Base-by-base conservation (phyloP, 2,113 vertebrate genomes). In the Amia ocellicauda region DNA sequence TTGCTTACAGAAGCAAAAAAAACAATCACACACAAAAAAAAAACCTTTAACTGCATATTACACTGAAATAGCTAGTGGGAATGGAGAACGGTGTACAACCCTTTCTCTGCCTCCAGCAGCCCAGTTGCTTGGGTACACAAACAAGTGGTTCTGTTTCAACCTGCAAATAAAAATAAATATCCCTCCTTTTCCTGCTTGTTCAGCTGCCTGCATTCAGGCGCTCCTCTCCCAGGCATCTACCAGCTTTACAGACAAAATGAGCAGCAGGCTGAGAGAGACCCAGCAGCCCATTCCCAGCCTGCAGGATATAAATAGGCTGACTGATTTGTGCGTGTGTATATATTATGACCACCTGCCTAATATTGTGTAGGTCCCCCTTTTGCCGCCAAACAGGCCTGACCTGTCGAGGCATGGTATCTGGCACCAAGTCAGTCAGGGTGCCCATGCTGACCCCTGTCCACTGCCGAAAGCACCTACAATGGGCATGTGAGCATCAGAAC, bases 81-180 rank as follows among this genome's bases (percentile, higher is more conserved):
- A 17, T n/a, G 31, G 23, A 24, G 24, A 16, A 16, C 26, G 52
- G 14, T 24, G 23, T 7, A 16, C 4, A 27, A 13, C 52, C 24
- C 19, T 16, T 55, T 14, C 26, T 17, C 24, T 55, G 24, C 22
- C 22, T 13, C 51, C 14, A 16, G 24, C 27, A 24, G 26, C 52
- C 52, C 24, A 55, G 52, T 55, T 22, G 52, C 24, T n/a, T 24
- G 23, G 42, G 36, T 58, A 42, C 51, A 60, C 66, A 58, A 66
- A 66, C 58, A 14, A 68, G 55, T 29, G 28, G 45, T 51, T 22
- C 60, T 40, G 54, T 60, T 63, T n/a, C 45, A 54, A 69, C 60
- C 79, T 76, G 55, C 67, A 66, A 77, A 75, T 79, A 79, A 76
- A 74, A 76, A 72, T 77, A 78, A 79, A 63, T n/a, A n/a, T n/a